Evolutionary conservation across 2,888 invertebrate species (phyloP).

Genomic region (Cephus runcator): DNA sequence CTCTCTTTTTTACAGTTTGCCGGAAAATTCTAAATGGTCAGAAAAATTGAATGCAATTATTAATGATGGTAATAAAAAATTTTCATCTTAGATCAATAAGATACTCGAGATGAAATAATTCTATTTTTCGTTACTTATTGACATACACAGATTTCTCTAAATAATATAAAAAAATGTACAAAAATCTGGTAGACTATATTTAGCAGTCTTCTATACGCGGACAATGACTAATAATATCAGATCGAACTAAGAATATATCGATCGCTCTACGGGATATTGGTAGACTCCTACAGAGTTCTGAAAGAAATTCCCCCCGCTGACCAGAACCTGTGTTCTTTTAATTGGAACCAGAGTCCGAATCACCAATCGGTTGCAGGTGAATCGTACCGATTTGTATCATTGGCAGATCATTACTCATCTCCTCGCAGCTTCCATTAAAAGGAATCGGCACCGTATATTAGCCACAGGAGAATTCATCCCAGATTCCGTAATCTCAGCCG

Average conservation of each 20-base stretch:
- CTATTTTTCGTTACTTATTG: not conserved
- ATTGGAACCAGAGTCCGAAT: constrained; percentile 60
- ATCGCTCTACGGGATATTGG: constrained; percentile 41
- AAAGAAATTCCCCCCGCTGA: constrained; percentile 52
- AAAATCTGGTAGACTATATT: not conserved
- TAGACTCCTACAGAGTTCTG: constrained; percentile 37
- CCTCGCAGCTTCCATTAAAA: constrained; percentile 37
- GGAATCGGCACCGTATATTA: constrained; percentile 42
- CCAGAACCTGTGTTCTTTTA: constrained; percentile 59
- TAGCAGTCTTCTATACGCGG: not conserved
- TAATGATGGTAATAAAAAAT: not conserved
- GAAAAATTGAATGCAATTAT: not conserved
- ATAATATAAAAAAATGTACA: not conserved
- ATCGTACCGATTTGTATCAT: constrained; percentile 62
- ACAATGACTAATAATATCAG: constrained; percentile 43
- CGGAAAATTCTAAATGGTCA: not conserved
- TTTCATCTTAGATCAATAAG: not conserved
- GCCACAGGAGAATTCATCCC: not conserved
- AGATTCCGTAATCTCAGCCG: not conserved
- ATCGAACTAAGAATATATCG: constrained; percentile 41
- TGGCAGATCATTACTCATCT: constrained; percentile 60
- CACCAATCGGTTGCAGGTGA: constrained; percentile 59
- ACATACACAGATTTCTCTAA: not conserved
- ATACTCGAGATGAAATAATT: not conserved
- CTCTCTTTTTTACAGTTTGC: not conserved